These are phyloP conservation scores for Syngnathus scovelli DNA, from an alignment of 2,113 vertebrate species.

Conservation along the genomic window DNA sequence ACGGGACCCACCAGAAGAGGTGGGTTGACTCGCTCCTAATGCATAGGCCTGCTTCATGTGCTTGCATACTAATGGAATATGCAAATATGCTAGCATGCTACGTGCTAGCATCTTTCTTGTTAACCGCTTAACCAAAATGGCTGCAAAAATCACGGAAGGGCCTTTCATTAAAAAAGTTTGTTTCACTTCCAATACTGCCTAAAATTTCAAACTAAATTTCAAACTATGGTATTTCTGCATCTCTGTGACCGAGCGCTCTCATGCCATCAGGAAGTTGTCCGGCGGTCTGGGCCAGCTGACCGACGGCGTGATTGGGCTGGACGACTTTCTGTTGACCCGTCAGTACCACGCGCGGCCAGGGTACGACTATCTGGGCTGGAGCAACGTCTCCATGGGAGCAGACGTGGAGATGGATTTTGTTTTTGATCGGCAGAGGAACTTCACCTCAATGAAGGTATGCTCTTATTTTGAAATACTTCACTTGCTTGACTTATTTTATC, in stretches of 20 bases:
- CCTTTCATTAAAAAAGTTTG: too few species aligned
- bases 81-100: too few species aligned
- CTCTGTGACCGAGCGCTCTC: slow-evolving; percentile 10
- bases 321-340: slow-evolving; percentile 72
- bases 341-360: slow-evolving; percentile 75
- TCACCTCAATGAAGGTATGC: slow-evolving; percentile 79
- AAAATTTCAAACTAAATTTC: too few species aligned
- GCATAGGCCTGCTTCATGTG: accelerated
- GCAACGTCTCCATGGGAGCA: slow-evolving; percentile 68
- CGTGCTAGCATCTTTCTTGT: too few species aligned
- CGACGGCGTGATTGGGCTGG: slow-evolving; percentile 74
- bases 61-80: not conserved
- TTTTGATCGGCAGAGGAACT: slow-evolving; percentile 77
- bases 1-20: slow-evolving; percentile 78
- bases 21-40: slow-evolving; percentile 13
- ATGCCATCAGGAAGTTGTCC: slow-evolving; percentile 66
- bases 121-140: too few species aligned
- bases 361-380: slow-evolving; percentile 83
- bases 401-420: slow-evolving; percentile 78
- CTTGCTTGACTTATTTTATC: too few species aligned
- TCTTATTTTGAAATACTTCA: not conserved
- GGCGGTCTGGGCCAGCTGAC: slow-evolving; percentile 79
- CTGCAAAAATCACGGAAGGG: too few species aligned
- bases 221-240: not conserved
- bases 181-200: too few species aligned